phyloP scores from a whole-genome alignment of 64 coral and sea anemone genomes.

The Stylophora pistillata region DNA sequence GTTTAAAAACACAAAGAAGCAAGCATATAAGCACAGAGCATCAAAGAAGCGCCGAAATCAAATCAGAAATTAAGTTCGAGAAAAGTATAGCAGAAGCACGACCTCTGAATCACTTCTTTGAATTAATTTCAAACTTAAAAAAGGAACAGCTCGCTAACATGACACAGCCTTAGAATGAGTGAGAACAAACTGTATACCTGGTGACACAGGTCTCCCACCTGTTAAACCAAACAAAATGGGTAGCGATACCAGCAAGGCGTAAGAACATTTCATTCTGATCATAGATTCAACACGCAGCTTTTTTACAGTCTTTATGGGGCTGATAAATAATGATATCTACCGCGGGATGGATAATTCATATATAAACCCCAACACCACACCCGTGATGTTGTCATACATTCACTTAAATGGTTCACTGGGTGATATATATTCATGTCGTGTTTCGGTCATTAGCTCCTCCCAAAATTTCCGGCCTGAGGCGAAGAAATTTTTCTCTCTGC shows the following conservation, averaged over 20 bases:
- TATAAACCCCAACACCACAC: background rate
- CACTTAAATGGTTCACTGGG: background rate
- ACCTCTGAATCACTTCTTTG: too few relatives aligned
- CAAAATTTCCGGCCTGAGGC: too few relatives aligned
- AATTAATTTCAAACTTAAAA: too few relatives aligned
- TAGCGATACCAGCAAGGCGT: background rate
- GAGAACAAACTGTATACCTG: background rate
- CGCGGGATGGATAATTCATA: background rate
- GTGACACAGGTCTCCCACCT: constrained; percentile 36
- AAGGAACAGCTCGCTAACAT: too few relatives aligned
- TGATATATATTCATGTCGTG: background rate
- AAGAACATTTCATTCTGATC: constrained; percentile 13
- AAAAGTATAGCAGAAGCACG: too few relatives aligned
- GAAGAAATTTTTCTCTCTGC: too few relatives aligned
- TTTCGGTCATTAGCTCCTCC: background rate
- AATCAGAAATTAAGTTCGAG: too few relatives aligned
- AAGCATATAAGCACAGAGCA: too few relatives aligned
- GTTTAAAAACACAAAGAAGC: too few relatives aligned
- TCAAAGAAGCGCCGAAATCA: too few relatives aligned
- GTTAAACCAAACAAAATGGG: background rate
- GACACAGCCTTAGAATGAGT: background rate
- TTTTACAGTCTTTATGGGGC: background rate
- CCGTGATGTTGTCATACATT: background rate
- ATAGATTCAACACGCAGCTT: background rate
- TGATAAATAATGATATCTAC: background rate